Conservation (phyloP, 2,113 vertebrate species). For the Nannospalax galili region DNA sequence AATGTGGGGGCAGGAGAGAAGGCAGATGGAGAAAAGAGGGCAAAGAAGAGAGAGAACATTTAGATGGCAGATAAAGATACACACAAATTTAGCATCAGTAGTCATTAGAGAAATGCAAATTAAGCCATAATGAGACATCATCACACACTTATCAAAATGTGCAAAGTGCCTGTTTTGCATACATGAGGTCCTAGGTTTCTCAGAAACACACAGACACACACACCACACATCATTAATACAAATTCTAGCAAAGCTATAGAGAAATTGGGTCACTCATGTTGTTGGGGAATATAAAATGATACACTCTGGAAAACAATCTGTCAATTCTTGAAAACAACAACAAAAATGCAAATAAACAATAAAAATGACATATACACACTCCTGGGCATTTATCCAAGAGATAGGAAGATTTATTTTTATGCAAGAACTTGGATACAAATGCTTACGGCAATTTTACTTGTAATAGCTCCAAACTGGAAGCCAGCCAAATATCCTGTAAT, state of each 20-base stretch:
- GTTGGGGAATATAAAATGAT: conserved; percentile 6
- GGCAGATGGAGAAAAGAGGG: too few relatives aligned
- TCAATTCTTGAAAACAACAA: background rate
- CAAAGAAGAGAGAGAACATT: background rate
- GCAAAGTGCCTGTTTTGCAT: background rate
- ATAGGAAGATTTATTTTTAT: conserved; percentile 64
- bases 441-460: conserved; percentile 60
- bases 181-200: background rate
- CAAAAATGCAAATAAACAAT: background rate
- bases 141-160: conserved; percentile 31
- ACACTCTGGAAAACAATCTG: conserved; percentile 25
- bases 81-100: conserved; percentile 15
- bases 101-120: conserved; percentile 54
- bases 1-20: background rate
- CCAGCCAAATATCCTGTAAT: conserved; percentile 26
- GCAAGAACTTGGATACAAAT: conserved; percentile 54
- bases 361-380: background rate
- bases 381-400: conserved; percentile 49
- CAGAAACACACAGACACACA: background rate
- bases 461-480: conserved; percentile 58
- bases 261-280: background rate
- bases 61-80: conserved; percentile 20
- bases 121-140: conserved; percentile 44
- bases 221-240: conserved; percentile 8
- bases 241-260: conserved; percentile 38